Percentiles rank a stretch among this genome's conserved stretches.
Evolutionary conservation across 2,888 invertebrate species (phyloP).

Genomic region (Brenthis ino): DNA sequence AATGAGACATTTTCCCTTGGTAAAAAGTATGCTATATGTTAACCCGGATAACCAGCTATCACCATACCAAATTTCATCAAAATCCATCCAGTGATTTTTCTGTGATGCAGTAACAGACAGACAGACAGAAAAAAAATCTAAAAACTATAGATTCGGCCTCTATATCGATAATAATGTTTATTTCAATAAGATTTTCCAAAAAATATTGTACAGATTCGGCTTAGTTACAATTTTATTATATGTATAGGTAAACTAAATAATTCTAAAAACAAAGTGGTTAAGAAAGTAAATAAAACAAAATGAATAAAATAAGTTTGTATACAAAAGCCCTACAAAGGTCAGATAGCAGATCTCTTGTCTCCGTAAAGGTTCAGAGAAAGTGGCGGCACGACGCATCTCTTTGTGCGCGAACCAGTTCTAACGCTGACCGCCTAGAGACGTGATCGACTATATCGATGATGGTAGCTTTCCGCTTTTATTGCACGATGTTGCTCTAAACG

Average conservation of each 20-base stretch:
- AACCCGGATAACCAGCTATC: too few species aligned
- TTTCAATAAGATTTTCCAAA: too few species aligned
- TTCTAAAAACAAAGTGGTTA: background rate
- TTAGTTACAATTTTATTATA: too few species aligned
- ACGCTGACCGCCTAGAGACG: constrained; percentile 37
- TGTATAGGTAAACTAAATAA: background rate
- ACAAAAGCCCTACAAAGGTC: constrained; percentile 52
- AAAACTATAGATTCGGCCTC: too few species aligned
- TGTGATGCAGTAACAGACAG: too few species aligned
- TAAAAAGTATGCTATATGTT: too few species aligned
- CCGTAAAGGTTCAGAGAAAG: constrained; percentile 74
- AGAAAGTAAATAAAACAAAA: constrained; percentile 2
- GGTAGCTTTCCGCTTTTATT: constrained; percentile 19
- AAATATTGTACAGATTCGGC: too few species aligned
- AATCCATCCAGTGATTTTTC: too few species aligned
- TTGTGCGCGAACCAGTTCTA: constrained; percentile 48
- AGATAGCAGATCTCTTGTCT: constrained; percentile 57
- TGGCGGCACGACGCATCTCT: constrained; percentile 59
- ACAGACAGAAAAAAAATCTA: too few species aligned
- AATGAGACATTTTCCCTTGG: too few species aligned
- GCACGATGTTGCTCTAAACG: background rate
- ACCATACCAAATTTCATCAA: too few species aligned
- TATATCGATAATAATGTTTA: too few species aligned
- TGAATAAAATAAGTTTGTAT: constrained; percentile 3
- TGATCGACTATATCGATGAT: constrained; percentile 23